Evolutionary conservation across 1,140 invertebrate species (phyloP).

Genomic region (Zaprionus capensis): DNA sequence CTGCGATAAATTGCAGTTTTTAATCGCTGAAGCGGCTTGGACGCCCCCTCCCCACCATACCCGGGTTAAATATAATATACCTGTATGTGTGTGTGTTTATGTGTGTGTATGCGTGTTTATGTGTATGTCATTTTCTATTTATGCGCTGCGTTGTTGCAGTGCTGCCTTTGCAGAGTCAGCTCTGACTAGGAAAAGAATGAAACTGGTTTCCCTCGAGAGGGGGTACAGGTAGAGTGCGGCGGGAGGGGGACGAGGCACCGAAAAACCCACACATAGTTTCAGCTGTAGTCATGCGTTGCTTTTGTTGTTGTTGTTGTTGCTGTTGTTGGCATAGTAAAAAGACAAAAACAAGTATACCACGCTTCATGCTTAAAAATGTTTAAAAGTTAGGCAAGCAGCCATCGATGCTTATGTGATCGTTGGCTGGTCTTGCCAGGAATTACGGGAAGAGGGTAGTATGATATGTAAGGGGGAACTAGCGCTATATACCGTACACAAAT

Average conservation of each 20-base stretch:
- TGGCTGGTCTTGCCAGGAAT: background rate
- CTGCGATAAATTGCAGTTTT: constrained; percentile 83
- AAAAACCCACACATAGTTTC: constrained; percentile 79
- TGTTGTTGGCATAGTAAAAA: constrained; percentile 73
- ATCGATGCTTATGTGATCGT: constrained; percentile 74
- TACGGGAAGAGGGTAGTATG: constrained; percentile 5
- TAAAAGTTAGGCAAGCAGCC: constrained; percentile 71
- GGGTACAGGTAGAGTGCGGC: constrained; percentile 44
- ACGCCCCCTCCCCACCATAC: constrained; percentile 35
- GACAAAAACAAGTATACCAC: constrained; percentile 75
- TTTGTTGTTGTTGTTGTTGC: constrained; percentile 24
- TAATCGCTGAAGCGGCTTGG: constrained; percentile 74
- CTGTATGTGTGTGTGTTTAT: constrained; percentile 27
- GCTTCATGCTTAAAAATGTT: constrained; percentile 76
- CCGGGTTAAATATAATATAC: constrained; percentile 58
- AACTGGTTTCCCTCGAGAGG: constrained; percentile 69
- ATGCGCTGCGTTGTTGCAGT: constrained; percentile 9
- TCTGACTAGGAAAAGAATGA: constrained; percentile 70
- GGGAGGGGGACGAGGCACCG: constrained; percentile 28
- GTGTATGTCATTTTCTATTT: constrained; percentile 42
- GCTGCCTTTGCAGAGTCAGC: constrained; percentile 8
- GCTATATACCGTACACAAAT: constrained; percentile 62
- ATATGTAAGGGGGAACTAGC: constrained; percentile 1
- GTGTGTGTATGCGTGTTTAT: constrained; percentile 24
- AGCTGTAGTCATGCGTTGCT: constrained; percentile 70